Percentiles rank a stretch among this genome's conserved stretches.
Conservation (phyloP, 1,140 invertebrate species). For the Drosophila subpulchrella region DNA sequence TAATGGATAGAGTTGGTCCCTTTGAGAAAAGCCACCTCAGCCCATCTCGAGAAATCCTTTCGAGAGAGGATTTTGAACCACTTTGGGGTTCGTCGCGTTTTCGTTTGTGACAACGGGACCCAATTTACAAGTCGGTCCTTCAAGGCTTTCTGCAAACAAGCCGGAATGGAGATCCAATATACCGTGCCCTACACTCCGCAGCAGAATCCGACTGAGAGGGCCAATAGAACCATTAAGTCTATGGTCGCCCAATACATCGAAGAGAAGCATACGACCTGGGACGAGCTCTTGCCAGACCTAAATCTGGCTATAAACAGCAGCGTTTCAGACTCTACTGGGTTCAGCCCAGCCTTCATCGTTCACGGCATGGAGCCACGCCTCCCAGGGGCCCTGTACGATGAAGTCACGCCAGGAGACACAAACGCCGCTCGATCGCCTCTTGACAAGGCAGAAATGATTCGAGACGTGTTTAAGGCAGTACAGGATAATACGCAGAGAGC, state of each 20-base stretch:
- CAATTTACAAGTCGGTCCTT: conserved; percentile 5
- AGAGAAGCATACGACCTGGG: not conserved
- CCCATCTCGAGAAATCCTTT: not conserved
- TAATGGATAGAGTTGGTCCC: too few species aligned
- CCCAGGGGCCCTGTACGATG: too few species aligned
- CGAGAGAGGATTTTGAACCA: not conserved
- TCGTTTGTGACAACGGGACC: not conserved
- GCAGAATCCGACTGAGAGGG: conserved; percentile 2
- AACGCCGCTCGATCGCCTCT: too few species aligned
- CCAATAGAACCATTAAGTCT: not conserved
- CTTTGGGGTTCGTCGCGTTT: not conserved
- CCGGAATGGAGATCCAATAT: conserved; percentile 3
- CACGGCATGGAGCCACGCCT: too few species aligned
- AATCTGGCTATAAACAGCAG: conserved; percentile 5
- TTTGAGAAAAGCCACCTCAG: too few species aligned
- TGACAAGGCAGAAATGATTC: too few species aligned
- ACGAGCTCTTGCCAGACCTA: not conserved
- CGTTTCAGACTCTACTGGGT: not conserved
- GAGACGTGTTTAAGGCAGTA: too few species aligned
- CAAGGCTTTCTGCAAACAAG: too few species aligned
- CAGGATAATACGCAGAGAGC: too few species aligned
- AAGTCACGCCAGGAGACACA: too few species aligned
- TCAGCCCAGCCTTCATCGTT: too few species aligned
- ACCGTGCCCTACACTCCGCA: not conserved
- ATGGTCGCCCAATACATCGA: not conserved